Evolutionary conservation across 2,797 vertebrate genomes (phyloP).

Genomic region (Cyclopterus lumpus): DNA sequence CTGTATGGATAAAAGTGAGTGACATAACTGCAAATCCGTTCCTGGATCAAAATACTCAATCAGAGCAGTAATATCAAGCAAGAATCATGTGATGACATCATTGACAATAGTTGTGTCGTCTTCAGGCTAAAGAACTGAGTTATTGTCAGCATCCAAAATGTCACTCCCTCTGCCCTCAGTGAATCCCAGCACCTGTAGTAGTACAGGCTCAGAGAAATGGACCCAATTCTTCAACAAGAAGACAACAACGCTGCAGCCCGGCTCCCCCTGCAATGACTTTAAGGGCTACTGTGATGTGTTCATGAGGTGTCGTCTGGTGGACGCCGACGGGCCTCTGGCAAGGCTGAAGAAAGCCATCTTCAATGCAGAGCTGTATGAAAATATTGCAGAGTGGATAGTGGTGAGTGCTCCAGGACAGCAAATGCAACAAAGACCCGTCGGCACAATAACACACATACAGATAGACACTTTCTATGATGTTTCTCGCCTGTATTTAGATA

Average conservation of each 20-base stretch:
- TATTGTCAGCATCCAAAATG: background rate
- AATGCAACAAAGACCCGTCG: background rate
- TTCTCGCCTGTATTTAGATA: background rate
- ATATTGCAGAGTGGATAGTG: slow-evolving; percentile 97
- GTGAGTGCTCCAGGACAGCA: slow-evolving; percentile 79
- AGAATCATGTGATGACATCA: background rate
- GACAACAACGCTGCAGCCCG: slow-evolving; percentile 91
- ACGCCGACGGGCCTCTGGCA: slow-evolving; percentile 96
- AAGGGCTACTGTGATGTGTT: slow-evolving; percentile 98
- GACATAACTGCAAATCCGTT: background rate
- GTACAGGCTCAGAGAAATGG: slow-evolving; percentile 90
- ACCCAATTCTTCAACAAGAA: slow-evolving; percentile 79
- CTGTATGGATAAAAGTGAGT: slow-evolving; percentile 95
- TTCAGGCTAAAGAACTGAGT: background rate
- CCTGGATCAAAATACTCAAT: background rate
- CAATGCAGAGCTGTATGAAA: slow-evolving; percentile 94
- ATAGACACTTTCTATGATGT: background rate
- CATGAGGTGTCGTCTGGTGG: slow-evolving; percentile 94
- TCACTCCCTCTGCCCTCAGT: slow-evolving; percentile 74
- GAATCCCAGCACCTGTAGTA: slow-evolving; percentile 89
- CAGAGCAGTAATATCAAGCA: background rate
- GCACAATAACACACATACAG: background rate
- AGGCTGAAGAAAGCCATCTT: slow-evolving; percentile 98
- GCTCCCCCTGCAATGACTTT: slow-evolving; percentile 97
- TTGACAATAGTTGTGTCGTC: background rate